These are phyloP conservation scores for Polyergus mexicanus DNA, from an alignment of 1,140 invertebrate species.

Conservation along the genomic window DNA sequence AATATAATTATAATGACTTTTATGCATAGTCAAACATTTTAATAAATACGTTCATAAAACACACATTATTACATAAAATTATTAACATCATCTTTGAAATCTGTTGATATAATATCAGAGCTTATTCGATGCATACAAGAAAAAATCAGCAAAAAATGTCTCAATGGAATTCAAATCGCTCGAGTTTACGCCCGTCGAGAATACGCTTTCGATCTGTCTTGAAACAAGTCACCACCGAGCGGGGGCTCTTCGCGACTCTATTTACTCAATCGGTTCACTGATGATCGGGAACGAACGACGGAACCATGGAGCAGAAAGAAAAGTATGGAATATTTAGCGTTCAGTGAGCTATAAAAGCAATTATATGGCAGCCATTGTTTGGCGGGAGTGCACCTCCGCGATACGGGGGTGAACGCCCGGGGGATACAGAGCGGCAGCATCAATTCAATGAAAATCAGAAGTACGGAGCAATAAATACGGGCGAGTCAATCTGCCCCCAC, in stretches of 20 bases:
- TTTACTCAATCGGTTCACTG: constrained; percentile 83
- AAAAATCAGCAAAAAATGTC: not conserved
- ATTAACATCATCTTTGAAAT: not conserved
- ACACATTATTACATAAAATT: not conserved
- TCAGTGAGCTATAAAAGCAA: constrained; percentile 86
- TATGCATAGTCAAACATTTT: not conserved
- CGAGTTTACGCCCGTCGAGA: constrained; percentile 42
- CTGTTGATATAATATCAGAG: not conserved
- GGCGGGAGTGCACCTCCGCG: constrained; percentile 84
- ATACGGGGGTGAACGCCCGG: constrained; percentile 80
- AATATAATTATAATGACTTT: not conserved
- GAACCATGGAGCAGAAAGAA: constrained; percentile 78
- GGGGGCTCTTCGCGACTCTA: constrained; percentile 70
- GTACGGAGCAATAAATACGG: constrained; percentile 84
- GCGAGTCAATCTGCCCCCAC: constrained; percentile 80
- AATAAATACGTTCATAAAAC: no score
- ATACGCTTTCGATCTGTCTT: constrained; percentile 67
- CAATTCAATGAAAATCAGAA: constrained; percentile 81
- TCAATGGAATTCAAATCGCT: constrained; percentile 42
- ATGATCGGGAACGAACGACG: constrained; percentile 79
- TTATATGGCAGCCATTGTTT: constrained; percentile 86
- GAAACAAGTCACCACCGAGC: constrained; percentile 69
- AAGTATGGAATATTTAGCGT: constrained; percentile 87
- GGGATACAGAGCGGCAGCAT: constrained; percentile 68
- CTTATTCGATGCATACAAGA: not conserved